phyloP scores from a whole-genome alignment of 2,888 invertebrate species.

The Auanema freiburgensis region DNA sequence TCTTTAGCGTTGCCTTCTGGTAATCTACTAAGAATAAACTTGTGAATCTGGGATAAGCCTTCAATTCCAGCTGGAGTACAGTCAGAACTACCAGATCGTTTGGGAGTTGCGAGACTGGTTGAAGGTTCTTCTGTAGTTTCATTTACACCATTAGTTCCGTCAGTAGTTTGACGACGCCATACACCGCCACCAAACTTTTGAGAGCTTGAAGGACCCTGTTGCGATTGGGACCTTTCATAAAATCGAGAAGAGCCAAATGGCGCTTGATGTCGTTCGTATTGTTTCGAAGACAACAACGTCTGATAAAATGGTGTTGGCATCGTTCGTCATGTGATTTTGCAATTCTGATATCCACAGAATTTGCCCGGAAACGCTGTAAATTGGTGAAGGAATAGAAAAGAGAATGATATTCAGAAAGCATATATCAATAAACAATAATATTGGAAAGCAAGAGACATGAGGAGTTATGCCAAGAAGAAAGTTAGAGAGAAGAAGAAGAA shows the following conservation, averaged over 20 bases:
- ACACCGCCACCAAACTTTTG: no score
- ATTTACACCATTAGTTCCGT: no score
- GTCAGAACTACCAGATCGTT: not conserved
- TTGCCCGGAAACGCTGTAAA: constrained; percentile 13
- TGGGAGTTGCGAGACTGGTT: not conserved
- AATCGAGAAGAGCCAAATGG: no score
- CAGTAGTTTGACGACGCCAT: no score
- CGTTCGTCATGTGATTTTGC: constrained; percentile 18
- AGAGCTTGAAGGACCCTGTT: no score
- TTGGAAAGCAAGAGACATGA: not conserved
- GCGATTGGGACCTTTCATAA: no score
- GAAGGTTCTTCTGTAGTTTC: not conserved
- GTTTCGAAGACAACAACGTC: no score
- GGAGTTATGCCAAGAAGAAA: no score
- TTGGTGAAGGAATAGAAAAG: constrained; percentile 25
- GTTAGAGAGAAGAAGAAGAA: no score
- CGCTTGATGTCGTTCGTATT: no score
- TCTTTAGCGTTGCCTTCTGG: constrained; percentile 56
- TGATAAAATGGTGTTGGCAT: no score
- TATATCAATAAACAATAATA: not conserved
- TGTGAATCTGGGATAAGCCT: constrained; percentile 51
- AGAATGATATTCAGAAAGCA: constrained; percentile 22
- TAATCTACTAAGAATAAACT: constrained; percentile 52
- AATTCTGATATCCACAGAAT: constrained; percentile 25
- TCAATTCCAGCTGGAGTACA: not conserved